Percentiles rank a stretch among this genome's conserved stretches.
phyloP scores from a whole-genome alignment of 64 coral and sea anemone genomes.

The Acropora yongei region DNA sequence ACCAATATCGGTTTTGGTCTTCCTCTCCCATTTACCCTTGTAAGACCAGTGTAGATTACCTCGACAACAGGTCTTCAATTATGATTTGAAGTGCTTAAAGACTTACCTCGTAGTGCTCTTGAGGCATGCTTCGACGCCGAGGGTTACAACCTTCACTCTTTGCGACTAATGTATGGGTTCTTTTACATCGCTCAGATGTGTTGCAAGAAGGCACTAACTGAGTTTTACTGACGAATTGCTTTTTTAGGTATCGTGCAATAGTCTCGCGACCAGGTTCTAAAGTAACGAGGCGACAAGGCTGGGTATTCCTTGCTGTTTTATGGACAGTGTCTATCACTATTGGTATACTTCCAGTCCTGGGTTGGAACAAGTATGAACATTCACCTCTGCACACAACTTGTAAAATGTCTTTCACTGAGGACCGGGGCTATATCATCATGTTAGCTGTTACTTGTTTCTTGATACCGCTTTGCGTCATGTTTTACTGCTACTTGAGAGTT shows the following conservation, averaged over 20 bases:
- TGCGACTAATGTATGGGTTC: no score
- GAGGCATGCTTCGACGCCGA: no score
- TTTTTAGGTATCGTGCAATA: conserved; percentile 87
- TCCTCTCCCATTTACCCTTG: no score
- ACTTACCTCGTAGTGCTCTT: no score
- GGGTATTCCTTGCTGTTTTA: conserved; percentile 56
- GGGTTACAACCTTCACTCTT: no score
- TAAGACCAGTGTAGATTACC: no score
- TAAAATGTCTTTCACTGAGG: conserved; percentile 82
- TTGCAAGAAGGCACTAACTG: no score
- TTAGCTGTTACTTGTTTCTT: conserved; percentile 72
- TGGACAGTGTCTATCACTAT: conserved; percentile 73
- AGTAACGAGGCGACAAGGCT: conserved; percentile 72
- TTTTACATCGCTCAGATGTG: no score
- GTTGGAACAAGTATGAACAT: conserved; percentile 78
- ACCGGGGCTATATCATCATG: conserved; percentile 76
- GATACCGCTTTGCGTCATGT: conserved; percentile 83
- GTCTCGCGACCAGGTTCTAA: conserved; percentile 81
- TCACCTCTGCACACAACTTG: conserved; percentile 74
- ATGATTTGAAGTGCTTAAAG: no score
- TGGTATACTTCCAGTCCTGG: conserved; percentile 76
- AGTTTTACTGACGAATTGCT: no score
- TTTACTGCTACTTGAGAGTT: conserved; percentile 89
- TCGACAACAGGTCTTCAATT: no score
- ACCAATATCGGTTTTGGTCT: no score